Evolutionary conservation across 2,888 invertebrate species (phyloP).

Genomic region (Empis livida): DNA sequence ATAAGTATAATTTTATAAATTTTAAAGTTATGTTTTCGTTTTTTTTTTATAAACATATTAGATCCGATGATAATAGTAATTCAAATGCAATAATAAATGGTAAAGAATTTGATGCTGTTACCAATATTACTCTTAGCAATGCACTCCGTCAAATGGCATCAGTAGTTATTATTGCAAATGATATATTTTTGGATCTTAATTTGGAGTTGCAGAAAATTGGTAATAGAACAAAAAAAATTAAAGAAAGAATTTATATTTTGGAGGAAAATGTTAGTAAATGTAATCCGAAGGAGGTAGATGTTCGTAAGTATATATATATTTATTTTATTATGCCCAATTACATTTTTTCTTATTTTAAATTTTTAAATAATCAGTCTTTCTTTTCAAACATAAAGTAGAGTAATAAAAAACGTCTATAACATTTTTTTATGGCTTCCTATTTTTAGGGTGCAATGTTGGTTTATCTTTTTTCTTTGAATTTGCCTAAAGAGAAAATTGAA

Average conservation of each 20-base stretch:
- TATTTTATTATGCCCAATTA: too few relatives aligned
- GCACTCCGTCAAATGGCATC: conserved; percentile 76
- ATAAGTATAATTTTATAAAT: too few relatives aligned
- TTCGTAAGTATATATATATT: conserved; percentile 61
- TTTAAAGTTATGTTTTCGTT: too few relatives aligned
- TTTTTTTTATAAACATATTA: too few relatives aligned
- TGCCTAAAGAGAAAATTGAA: too few relatives aligned
- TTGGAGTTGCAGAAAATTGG: conserved; percentile 60
- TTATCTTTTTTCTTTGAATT: too few relatives aligned
- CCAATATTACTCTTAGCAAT: conserved; percentile 74
- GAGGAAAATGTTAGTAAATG: conserved; percentile 57
- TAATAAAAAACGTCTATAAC: too few relatives aligned
- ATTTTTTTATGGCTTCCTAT: too few relatives aligned
- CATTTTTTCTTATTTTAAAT: too few relatives aligned
- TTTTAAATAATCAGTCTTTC: too few relatives aligned
- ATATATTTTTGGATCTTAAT: conserved; percentile 73
- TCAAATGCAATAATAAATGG: conserved; percentile 37
- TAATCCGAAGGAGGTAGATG: conserved; percentile 83
- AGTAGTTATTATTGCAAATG: conserved; percentile 67
- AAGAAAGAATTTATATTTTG: conserved; percentile 54
- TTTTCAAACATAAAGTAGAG: too few relatives aligned
- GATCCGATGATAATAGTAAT: neutral
- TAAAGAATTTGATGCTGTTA: conserved; percentile 72
- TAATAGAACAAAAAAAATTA: conserved; percentile 57
- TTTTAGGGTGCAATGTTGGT: too few relatives aligned